Evolutionary conservation across 2,888 invertebrate species (phyloP), one percentile per base, ranked within the genome.

Genomic region (Melipona beecheii): DNA sequence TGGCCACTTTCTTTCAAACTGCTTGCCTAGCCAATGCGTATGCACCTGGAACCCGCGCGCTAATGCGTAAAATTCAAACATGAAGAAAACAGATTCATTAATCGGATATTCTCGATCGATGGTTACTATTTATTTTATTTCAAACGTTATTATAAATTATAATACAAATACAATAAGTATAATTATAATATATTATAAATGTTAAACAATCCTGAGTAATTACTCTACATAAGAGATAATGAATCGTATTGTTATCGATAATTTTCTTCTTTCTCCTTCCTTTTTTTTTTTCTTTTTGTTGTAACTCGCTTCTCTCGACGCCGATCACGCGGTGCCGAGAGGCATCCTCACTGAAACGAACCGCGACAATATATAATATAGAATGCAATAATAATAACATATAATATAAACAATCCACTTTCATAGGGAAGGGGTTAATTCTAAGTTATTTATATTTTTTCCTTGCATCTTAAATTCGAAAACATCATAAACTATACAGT

Each of bases 161-260:
- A 90, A 93, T 93, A 93, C 93, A 93, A 93, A 93, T 92, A 92
- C 91, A 93, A 93, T 93, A 91, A 80, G 90, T 86, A 91, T 92
- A 92, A 92, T 93, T 85, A 87, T 92, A 92, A 92, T 92, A 93
- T 93, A 92, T 92, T 93, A 92, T 92, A 92, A 93, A 93, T 92
- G 93, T 92, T 93, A 92, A 93, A 93, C 93, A 93, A 93, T 93
- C 93, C 93, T 93, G 93, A 93, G 93, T 93, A 92, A 93, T 93
- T 93, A 93, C 90, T 92, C 92, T 93, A 93, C 91, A 91, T 91
- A 93, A 93, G 92, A 92, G 91, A 91, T 90, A 92, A 91, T 92
- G 88, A 91, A 91, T 70, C 80, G 81, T 77, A 81, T 80, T 88
- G 83, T 84, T 82, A 87, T 87, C 85, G 78, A 81, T 77, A 85